phyloP scores from a whole-genome alignment of 2,113 vertebrate species.

The Climacteris rufus region DNA sequence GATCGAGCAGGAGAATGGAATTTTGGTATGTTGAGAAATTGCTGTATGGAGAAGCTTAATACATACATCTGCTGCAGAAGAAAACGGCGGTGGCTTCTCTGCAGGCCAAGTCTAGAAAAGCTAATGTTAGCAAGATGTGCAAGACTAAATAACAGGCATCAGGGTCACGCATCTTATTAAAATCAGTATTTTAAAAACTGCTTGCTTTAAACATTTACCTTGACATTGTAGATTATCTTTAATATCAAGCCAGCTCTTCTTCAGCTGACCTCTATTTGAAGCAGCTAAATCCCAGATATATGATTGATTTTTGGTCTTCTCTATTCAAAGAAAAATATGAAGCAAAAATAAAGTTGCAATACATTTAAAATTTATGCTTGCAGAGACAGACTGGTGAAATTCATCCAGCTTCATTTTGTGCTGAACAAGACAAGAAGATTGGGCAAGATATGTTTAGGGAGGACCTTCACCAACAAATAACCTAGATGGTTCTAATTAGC shows the following conservation, averaged over 20 bases:
- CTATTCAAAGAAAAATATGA: conserved; percentile 72
- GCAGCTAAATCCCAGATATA: conserved; percentile 65
- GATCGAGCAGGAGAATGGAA: not conserved
- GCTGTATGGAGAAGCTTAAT: not conserved
- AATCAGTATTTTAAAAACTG: conserved; percentile 70
- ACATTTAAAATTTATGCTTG: conserved; percentile 70
- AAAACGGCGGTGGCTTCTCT: conserved; percentile 21
- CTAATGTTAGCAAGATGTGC: conserved; percentile 51
- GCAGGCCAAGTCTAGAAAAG: conserved; percentile 48
- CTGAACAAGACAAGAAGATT: conserved; percentile 46
- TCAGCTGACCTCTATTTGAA: conserved; percentile 68
- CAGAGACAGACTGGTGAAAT: conserved; percentile 50
- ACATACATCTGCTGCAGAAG: not conserved
- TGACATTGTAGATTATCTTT: conserved; percentile 74
- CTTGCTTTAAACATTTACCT: conserved; percentile 72
- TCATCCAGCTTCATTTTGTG: conserved; percentile 21
- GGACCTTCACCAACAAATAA: conserved; percentile 5
- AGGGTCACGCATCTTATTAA: conserved; percentile 65
- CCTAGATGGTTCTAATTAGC: not conserved
- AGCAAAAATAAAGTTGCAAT: conserved; percentile 66
- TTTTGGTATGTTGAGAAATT: not conserved
- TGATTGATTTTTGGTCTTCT: conserved; percentile 75
- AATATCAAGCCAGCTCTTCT: conserved; percentile 61
- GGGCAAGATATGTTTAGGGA: not conserved
- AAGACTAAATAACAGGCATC: conserved; percentile 61